Conservation (phyloP, 2,113 vertebrate species). For the Hoplias malabaricus region DNA sequence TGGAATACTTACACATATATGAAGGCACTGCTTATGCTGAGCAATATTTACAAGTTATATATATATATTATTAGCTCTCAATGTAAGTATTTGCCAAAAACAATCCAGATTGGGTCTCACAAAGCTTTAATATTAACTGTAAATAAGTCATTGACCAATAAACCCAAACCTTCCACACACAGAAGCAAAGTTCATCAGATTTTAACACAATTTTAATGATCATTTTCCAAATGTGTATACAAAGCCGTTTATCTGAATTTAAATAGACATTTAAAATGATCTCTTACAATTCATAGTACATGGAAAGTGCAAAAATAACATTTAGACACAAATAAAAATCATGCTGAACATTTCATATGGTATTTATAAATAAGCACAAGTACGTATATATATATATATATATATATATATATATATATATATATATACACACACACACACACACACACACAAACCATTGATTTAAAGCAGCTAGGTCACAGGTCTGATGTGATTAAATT, state of each 20-base stretch:
- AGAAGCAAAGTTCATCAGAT: neutral
- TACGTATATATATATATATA: too few relatives aligned
- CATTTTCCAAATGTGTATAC: slow-evolving; percentile 81
- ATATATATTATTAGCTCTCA: too few relatives aligned
- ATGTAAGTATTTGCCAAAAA: too few relatives aligned
- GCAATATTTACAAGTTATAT: too few relatives aligned
- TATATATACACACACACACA: slow-evolving; percentile 62
- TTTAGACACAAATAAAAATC: slow-evolving; percentile 79
- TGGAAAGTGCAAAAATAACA: slow-evolving; percentile 92
- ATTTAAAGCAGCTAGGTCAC: slow-evolving; percentile 63
- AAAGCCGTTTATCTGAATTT: slow-evolving; percentile 84
- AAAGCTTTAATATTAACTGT: too few relatives aligned
- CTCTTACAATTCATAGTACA: slow-evolving; percentile 85
- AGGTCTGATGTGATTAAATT: slow-evolving; percentile 42
- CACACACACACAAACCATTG: slow-evolving; percentile 57
- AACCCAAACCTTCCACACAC: neutral
- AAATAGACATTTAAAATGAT: slow-evolving; percentile 85
- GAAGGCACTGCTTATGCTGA: too few relatives aligned
- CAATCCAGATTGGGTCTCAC: too few relatives aligned
- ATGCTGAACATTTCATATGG: slow-evolving; percentile 90
- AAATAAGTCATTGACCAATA: neutral
- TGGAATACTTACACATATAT: too few relatives aligned
- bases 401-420: too few relatives aligned
- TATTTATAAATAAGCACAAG: slow-evolving; percentile 84
- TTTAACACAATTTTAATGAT: slow-evolving; percentile 79